These are phyloP conservation scores for Poeciliopsis turneri DNA, from an alignment of 2,797 vertebrate species.

Conservation along the genomic window DNA sequence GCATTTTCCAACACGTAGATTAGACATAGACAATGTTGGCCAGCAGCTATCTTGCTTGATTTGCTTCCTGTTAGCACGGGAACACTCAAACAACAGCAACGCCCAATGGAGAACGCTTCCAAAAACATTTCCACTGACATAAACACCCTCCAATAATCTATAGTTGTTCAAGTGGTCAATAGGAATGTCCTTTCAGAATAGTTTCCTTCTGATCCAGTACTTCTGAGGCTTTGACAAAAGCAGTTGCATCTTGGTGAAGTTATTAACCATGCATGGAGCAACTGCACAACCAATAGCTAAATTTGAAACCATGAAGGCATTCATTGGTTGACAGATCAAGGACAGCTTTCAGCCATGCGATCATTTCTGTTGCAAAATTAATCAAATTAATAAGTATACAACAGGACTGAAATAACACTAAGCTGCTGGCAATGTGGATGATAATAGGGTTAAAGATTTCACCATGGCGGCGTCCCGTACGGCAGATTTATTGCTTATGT, in stretches of 20 bases:
- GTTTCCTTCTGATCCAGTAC: not conserved
- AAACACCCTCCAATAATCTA: not conserved
- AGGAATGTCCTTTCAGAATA: not conserved
- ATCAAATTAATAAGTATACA: conserved; percentile 1
- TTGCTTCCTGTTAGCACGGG: not conserved
- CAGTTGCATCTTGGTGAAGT: not conserved
- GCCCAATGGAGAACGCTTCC: not conserved
- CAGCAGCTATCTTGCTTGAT: not conserved
- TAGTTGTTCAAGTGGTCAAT: not conserved
- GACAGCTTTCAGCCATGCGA: not conserved
- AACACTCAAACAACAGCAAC: not conserved
- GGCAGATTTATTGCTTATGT: too few species aligned
- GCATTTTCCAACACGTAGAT: not conserved
- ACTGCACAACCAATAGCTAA: not conserved
- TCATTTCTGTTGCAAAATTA: not conserved
- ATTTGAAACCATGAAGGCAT: conserved; percentile 3
- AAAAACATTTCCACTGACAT: not conserved
- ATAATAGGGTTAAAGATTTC: too few species aligned
- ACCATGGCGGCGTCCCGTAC: too few species aligned
- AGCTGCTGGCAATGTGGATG: conserved; percentile 21
- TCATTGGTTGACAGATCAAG: not conserved
- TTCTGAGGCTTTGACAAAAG: not conserved
- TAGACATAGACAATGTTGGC: not conserved
- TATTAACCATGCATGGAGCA: not conserved
- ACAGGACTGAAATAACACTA: conserved; percentile 12